Evolutionary conservation across 2,888 invertebrate genomes (phyloP), one percentile per base, ranked within the genome.

Genomic region (Bombyx huttoni): DNA sequence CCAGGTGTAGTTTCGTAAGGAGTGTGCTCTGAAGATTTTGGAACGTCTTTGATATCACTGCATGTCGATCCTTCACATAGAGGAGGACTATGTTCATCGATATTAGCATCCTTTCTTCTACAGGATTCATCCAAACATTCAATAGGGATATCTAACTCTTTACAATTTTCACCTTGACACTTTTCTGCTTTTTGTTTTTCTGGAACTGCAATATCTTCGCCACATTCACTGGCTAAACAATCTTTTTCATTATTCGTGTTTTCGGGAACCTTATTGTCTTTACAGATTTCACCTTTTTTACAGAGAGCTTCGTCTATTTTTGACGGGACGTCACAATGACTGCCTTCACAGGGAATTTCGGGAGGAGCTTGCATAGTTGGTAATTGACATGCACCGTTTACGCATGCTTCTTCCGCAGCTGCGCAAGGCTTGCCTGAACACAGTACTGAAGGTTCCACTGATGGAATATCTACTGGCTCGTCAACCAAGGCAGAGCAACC

Each of bases 61-160:
- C 80, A 78, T 54, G 67, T 60, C 53, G 63, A 51, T 1, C 48
- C 48, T 40, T 34, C 35, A 24, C 51, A 51, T 14, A 24, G 1
- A 53, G 72, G 65, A 51, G 60, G 13, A 52, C 65, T 57, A 49
- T 61, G 57, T 47, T 64, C 63, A 53, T 55, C 49, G 50, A 63
- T 56, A 40, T 65, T 13, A 48, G 54, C 57, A 54, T 77, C 75
- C 56, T 75, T 74, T 51, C 70, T 69, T 60, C 67, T 69, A 58
- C 86, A 86, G 34, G 62, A 63, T 55, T 72, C 74, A 51, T 69
- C 75, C 24, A 55, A 59, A 53, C 84, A 82, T 54, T 74, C 73
- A 53, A 59, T 56, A 56, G 60, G 54, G 35, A 54, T 12, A 53
- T 61, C 56, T 14, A 62, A 57, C 45, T 57, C 63, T 34, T 52